phyloP scores from a whole-genome alignment of 2,888 invertebrate species.

The Brachypterus glaber region DNA sequence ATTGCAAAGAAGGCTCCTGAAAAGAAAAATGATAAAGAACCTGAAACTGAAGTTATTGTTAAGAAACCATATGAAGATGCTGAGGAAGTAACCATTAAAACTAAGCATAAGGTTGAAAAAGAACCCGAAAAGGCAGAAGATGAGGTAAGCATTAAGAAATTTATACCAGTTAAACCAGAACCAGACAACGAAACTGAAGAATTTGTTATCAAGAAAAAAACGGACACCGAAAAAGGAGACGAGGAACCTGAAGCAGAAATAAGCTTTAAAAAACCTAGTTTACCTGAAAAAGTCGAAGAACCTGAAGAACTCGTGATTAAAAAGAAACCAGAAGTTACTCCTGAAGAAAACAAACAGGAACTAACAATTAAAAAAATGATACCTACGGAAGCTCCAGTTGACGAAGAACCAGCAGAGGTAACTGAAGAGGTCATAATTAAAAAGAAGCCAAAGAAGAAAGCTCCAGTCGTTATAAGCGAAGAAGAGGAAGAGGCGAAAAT shows the following conservation, averaged over 20 bases:
- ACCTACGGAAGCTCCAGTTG: conserved; percentile 10
- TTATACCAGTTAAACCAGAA: conserved; percentile 26
- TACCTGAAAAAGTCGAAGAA: no score
- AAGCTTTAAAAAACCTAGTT: neutral
- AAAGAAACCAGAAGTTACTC: conserved; percentile 8
- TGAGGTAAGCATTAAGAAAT: conserved; percentile 46
- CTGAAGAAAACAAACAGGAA: conserved; percentile 19
- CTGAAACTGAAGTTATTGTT: conserved; percentile 21
- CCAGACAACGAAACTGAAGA: conserved; percentile 52
- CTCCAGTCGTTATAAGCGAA: no score
- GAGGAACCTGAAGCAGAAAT: conserved; percentile 20
- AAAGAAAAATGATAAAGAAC: conserved; percentile 30
- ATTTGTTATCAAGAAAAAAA: conserved; percentile 40
- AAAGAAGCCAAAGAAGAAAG: neutral
- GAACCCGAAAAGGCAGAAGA: conserved; percentile 57
- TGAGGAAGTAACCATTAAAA: conserved; percentile 22
- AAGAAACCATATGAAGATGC: conserved; percentile 19
- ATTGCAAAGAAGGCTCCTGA: conserved; percentile 23
- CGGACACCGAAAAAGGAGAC: conserved; percentile 15
- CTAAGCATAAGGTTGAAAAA: conserved; percentile 7
- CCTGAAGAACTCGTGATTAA: neutral
- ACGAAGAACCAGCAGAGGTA: conserved; percentile 23
- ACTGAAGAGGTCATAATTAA: conserved; percentile 12
- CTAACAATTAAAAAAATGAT: conserved; percentile 20
- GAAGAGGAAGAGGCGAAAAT: conserved; percentile 33